These are phyloP conservation scores for Blastobasis lacticolella DNA, from an alignment of 2,888 invertebrate genomes.

Conservation along the genomic window DNA sequence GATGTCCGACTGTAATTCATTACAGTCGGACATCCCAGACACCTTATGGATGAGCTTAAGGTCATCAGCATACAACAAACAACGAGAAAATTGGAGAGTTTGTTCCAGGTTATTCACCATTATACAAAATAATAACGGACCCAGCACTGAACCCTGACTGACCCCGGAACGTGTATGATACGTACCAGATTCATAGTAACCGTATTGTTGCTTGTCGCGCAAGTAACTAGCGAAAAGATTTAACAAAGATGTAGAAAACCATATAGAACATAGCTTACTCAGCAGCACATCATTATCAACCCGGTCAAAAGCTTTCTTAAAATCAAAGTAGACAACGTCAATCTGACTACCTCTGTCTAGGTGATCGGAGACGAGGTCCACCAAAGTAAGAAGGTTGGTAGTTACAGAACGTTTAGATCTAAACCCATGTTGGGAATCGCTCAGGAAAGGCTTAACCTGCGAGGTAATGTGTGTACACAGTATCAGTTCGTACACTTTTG, in stretches of 20 bases:
- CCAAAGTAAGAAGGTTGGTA: slow-evolving; percentile 3
- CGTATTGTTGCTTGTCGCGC: not conserved
- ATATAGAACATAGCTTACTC: not conserved
- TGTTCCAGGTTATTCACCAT: too few relatives aligned
- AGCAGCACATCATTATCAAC: slow-evolving; percentile 2
- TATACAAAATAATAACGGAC: too few relatives aligned
- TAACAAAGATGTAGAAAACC: not conserved
- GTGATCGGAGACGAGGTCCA: not conserved
- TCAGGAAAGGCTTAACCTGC: not conserved
- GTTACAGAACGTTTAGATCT: slow-evolving; percentile 3
- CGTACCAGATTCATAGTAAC: not conserved
- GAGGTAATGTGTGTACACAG: too few relatives aligned
- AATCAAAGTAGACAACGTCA: slow-evolving; percentile 4
- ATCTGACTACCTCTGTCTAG: slow-evolving; percentile 3
- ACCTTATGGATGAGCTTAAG: too few relatives aligned
- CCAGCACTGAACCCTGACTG: too few relatives aligned
- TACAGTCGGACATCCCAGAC: too few relatives aligned
- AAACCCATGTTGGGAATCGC: slow-evolving; percentile 7
- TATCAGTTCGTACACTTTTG: too few relatives aligned
- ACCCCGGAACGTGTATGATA: slow-evolving; percentile 3
- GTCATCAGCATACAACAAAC: too few relatives aligned
- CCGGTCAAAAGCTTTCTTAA: slow-evolving; percentile 2
- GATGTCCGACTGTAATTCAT: too few relatives aligned
- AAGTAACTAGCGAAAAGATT: slow-evolving; percentile 1
- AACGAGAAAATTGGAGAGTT: too few relatives aligned